Conservation (phyloP, 2,113 vertebrate species). For the Corvus hawaiiensis region DNA sequence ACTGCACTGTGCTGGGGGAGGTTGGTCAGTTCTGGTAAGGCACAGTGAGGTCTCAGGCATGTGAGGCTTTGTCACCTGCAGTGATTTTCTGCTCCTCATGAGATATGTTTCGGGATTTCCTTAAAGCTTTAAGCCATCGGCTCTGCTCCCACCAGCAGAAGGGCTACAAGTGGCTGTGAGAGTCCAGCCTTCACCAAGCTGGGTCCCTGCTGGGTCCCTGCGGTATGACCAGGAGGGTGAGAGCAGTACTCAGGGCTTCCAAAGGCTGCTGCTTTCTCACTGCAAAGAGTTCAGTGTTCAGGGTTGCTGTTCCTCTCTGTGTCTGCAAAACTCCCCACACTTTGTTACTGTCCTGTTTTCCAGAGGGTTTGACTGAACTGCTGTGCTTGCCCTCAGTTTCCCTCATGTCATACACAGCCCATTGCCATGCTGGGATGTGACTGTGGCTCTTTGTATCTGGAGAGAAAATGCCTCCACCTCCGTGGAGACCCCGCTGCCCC, state of each 20-base stretch:
- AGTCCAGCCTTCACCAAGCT: accelerated
- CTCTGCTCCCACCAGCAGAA: background rate
- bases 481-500: background rate
- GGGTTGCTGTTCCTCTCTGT: background rate
- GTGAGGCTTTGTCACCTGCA: background rate
- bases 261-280: background rate
- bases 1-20: background rate
- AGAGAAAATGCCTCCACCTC: background rate
- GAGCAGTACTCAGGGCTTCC: background rate
- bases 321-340: background rate
- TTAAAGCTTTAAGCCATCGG: background rate
- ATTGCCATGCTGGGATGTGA: background rate
- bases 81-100: background rate
- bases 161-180: accelerated
- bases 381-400: background rate
- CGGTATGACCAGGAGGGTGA: accelerated
- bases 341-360: background rate
- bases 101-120: background rate
- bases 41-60: background rate
- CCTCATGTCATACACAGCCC: background rate
- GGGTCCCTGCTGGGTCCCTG: background rate
- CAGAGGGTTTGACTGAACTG: background rate
- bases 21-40: background rate
- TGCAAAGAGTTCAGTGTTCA: background rate
- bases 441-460: background rate